phyloP scores from a whole-genome alignment of 1,140 invertebrate genomes.

The Diachasma alloeum region DNA sequence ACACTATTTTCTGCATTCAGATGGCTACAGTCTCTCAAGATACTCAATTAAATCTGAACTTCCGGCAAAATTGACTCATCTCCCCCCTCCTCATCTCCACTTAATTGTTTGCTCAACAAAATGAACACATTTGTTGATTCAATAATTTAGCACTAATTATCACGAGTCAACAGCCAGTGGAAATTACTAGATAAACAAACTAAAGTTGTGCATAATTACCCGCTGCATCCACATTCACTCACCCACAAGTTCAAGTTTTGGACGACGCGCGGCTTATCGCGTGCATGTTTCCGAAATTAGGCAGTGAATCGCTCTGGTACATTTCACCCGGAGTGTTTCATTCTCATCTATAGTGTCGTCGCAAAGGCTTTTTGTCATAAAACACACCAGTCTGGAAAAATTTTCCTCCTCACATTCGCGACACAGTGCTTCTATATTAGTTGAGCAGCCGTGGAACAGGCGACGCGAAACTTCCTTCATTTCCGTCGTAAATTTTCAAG shows the following conservation, averaged over 20 bases:
- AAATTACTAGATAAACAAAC: not conserved
- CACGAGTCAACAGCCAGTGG: conserved; percentile 22
- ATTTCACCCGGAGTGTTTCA: no score
- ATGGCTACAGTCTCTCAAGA: no score
- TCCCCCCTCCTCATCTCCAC: no score
- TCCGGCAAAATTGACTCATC: not conserved
- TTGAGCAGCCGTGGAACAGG: conserved; percentile 10
- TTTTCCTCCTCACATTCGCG: conserved; percentile 4
- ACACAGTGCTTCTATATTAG: conserved; percentile 21
- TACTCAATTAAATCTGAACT: conserved; percentile 16
- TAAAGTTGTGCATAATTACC: not conserved
- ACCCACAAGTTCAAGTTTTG: not conserved
- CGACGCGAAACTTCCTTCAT: conserved; percentile 27
- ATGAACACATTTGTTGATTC: conserved; percentile 6
- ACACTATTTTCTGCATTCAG: no score
- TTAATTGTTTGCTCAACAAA: not conserved
- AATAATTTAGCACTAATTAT: not conserved
- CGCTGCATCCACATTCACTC: no score
- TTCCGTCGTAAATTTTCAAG: conserved; percentile 27
- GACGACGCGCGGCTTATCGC: not conserved
- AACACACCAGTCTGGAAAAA: not conserved
- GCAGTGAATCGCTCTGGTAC: no score
- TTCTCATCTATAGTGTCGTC: no score
- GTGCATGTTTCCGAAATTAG: not conserved
- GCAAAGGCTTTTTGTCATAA: no score